Evolutionary conservation across 2,888 invertebrate genomes (phyloP).

Genomic region (Andrena marginata): DNA sequence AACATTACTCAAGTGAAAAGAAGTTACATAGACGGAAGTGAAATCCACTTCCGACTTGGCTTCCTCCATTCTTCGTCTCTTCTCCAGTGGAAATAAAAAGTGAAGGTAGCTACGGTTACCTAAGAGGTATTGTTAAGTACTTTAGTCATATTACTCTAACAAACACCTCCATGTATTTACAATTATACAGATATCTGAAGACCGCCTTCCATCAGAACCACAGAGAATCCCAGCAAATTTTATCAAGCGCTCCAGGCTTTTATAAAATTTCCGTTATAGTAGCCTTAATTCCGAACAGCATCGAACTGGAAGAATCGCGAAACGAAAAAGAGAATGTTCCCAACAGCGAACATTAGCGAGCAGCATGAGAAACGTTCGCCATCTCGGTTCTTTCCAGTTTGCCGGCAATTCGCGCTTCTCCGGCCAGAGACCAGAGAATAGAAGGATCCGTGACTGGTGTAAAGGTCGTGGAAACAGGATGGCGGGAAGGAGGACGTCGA

Average conservation of each 20-base stretch:
- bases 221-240: too few relatives aligned
- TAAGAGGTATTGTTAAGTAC: background rate
- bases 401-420: background rate
- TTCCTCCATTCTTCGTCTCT: background rate
- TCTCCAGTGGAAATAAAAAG: background rate
- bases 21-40: background rate
- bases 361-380: background rate
- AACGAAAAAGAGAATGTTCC: background rate
- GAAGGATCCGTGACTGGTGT: conserved; percentile 52
- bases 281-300: too few relatives aligned
- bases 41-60: conserved; percentile 1
- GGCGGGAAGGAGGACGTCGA: conserved; percentile 30
- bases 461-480: conserved; percentile 49
- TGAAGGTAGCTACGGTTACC: background rate
- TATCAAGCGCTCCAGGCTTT: too few relatives aligned
- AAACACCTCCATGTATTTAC: too few relatives aligned
- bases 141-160: background rate
- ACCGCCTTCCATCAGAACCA: too few relatives aligned
- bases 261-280: too few relatives aligned
- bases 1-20: background rate
- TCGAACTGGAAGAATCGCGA: too few relatives aligned
- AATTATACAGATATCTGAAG: too few relatives aligned
- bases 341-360: background rate
- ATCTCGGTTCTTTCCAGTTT: conserved; percentile 10
- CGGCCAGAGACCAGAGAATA: conserved; percentile 51